Evolutionary conservation across 2,888 invertebrate species (phyloP), one percentile per base, ranked within the genome.

Genomic region (Ligdia adustata): DNA sequence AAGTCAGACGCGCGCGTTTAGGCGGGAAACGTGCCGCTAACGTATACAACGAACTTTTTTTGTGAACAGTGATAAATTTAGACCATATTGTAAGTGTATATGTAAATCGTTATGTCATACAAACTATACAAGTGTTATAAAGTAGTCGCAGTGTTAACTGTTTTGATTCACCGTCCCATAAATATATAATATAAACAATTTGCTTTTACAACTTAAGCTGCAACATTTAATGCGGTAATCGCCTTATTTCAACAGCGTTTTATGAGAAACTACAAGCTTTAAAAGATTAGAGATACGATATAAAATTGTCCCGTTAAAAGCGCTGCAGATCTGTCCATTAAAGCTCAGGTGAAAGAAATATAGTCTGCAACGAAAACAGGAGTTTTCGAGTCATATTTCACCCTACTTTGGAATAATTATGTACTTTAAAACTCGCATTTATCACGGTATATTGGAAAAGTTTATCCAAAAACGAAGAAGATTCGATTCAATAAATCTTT

Each of bases 1-100:
- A 64, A 73, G 7, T 15, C 27, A 79, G 75, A 79, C 84, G 42
- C 81, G 65, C 74, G 62, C 69, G 66, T 83, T 82, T 86, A 83
- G 84, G 88, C 89, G 88, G 88, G 88, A 88, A 89, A 59, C 14
- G 11, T 14, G 13, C 31, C 29, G 18, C 16, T 20, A 28, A 4
- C 42, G 48, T 57, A 56, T 59, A 53, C 57, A 51, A 54, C 49
- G 16, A 43, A 59, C 59, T 49, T 44, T 58, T 24, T 9, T 12
- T 32, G 22, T 6, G 1, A 22, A 22, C 24, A 37, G 15, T 18
- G 14, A 15, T 9, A 15, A 9, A 26, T 13, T 11, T 22, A 11
- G 12, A 26, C 9, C 20, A 33, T n/a, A n/a, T n/a, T n/a, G n/a
- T n/a, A n/a, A n/a, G n/a, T n/a, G n/a, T n/a, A n/a, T n/a, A n/a